Conservation (phyloP, 2,113 vertebrate genomes). For the Heptranchias perlo region DNA sequence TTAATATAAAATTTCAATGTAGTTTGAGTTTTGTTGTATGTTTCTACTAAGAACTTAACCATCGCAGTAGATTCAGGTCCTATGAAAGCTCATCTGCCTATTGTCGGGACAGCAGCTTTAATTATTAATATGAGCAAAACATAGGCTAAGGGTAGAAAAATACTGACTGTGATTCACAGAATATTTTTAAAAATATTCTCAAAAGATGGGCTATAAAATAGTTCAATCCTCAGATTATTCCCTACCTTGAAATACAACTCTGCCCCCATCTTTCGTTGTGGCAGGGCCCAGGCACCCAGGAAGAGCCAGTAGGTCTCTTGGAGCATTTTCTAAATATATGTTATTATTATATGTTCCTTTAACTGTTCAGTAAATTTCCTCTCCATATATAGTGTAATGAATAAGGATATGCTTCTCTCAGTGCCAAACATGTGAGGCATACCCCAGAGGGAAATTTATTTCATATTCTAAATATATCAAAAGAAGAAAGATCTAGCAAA, state of each 20-base stretch:
- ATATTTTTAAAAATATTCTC: neutral
- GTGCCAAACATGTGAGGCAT: neutral
- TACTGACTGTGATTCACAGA: neutral
- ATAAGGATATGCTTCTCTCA: neutral
- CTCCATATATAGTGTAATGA: neutral
- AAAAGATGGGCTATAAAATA: neutral
- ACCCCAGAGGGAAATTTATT: neutral
- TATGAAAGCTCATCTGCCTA: neutral
- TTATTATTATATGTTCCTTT: neutral
- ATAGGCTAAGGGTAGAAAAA: neutral
- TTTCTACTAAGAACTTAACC: neutral
- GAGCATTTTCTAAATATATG: neutral
- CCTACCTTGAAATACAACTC: neutral
- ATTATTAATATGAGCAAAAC: neutral
- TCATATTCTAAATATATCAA: constrained; percentile 16
- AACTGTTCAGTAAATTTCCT: neutral
- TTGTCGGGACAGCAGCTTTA: neutral
- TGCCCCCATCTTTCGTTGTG: neutral
- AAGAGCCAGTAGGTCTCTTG: neutral
- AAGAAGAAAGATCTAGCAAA: neutral
- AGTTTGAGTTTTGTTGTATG: neutral
- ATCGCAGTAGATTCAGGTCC: neutral
- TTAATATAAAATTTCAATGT: neutral
- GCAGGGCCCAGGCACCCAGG: too few species aligned
- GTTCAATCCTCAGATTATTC: neutral